These are phyloP conservation scores for Acinonyx jubatus DNA, from an alignment of 2,113 vertebrate species.

Conservation along the genomic window DNA sequence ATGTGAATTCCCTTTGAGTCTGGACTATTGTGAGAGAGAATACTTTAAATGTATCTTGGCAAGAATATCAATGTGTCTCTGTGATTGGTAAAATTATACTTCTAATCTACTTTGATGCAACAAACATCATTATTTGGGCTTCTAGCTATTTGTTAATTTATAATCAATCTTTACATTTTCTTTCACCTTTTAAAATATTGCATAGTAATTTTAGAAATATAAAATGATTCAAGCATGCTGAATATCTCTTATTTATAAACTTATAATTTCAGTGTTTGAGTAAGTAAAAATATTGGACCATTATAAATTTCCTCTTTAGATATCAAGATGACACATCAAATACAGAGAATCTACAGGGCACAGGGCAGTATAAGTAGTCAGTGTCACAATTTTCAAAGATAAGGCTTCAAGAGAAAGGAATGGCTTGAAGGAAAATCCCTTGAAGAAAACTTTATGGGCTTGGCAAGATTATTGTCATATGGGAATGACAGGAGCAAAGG, in stretches of 20 bases:
- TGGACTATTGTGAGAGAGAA: not conserved
- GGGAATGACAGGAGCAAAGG: not conserved
- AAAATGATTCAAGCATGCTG: not conserved
- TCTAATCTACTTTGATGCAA: not conserved
- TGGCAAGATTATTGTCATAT: not conserved
- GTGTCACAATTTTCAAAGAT: not conserved
- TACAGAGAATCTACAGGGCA: not conserved
- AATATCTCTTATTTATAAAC: not conserved
- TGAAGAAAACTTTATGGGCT: not conserved
- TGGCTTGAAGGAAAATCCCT: not conserved
- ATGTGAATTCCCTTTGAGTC: not conserved
- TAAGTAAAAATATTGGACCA: slow-evolving; percentile 10
- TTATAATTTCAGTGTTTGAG: not conserved
- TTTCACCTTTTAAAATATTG: slow-evolving; percentile 6
- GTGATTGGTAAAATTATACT: not conserved
- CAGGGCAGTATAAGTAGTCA: not conserved
- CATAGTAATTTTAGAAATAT: not conserved
- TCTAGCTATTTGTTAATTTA: not conserved
- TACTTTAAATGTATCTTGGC: not conserved
- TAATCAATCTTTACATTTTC: not conserved
- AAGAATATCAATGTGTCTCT: not conserved
- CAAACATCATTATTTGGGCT: not conserved
- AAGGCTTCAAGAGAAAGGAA: not conserved
- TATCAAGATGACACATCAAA: not conserved
- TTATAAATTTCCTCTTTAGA: not conserved